Evolutionary conservation across 2,888 invertebrate genomes (phyloP).

Genomic region (Epistrophe grossulariae): DNA sequence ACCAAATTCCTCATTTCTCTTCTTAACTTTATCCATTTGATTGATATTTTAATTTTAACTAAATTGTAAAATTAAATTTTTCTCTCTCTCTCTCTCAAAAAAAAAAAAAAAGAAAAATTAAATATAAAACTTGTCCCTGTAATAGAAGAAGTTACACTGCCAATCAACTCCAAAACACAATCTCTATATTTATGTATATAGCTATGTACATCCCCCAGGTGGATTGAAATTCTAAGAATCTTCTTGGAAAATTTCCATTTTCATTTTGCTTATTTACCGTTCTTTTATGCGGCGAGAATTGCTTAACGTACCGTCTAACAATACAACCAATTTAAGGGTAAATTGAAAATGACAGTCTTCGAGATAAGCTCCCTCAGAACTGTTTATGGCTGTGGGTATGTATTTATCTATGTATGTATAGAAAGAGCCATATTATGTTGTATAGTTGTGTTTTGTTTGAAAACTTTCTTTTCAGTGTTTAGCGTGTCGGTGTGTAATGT

Average conservation of each 20-base stretch:
- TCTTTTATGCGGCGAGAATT: constrained; percentile 76
- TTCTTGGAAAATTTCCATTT: constrained; percentile 67
- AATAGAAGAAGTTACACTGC: constrained; percentile 11
- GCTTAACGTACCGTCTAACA: constrained; percentile 78
- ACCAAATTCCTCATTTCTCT: not conserved
- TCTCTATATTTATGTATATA: not conserved
- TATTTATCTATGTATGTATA: not conserved
- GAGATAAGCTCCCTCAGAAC: constrained; percentile 42
- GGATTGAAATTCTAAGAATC: not conserved
- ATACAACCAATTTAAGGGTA: constrained; percentile 79
- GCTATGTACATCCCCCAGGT: not conserved
- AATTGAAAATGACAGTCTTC: constrained; percentile 77
- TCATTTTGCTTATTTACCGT: constrained; percentile 73
- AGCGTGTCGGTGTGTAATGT: not conserved
- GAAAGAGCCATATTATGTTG: not conserved
- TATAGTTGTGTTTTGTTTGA: not conserved
- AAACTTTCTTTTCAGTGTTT: not conserved
- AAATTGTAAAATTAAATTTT: not conserved
- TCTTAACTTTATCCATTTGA: not conserved
- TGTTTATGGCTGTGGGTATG: not conserved
- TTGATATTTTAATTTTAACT: not conserved
- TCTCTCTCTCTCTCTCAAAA: not conserved
- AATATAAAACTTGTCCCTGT: not conserved
- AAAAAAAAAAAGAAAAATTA: not conserved
- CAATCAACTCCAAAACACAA: constrained; percentile 14